Conservation (phyloP, 2,888 invertebrate genomes). For the Pseudococcus viburni region DNA sequence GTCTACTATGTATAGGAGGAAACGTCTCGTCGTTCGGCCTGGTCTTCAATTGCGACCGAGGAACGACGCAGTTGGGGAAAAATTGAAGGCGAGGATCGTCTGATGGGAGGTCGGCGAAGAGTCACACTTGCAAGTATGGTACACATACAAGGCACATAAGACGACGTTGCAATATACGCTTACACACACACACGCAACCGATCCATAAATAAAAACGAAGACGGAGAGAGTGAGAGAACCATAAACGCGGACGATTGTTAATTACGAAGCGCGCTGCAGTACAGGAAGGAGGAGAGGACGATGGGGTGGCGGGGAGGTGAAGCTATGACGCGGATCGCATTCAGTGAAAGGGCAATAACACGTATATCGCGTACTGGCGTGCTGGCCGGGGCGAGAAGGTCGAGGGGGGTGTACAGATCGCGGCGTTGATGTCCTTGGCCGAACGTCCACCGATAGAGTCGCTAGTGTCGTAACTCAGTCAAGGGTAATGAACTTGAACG, state of each 20-base stretch:
- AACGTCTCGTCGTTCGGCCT: background rate
- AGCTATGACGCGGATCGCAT: conserved; percentile 61
- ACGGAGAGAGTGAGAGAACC: background rate
- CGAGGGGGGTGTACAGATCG: conserved; percentile 53
- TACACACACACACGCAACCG: background rate
- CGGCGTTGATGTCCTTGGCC: conserved; percentile 66
- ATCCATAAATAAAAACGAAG: conserved; percentile 23
- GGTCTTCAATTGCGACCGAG: background rate
- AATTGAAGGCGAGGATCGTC: background rate
- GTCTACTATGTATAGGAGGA: background rate
- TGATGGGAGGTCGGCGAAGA: background rate
- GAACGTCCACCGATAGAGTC: conserved; percentile 76
- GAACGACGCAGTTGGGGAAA: background rate
- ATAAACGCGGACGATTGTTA: conserved; percentile 45
- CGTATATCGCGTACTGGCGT: conserved; percentile 49
- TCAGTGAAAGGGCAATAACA: conserved; percentile 66
- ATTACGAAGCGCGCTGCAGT: conserved; percentile 45
- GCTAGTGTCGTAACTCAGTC: conserved; percentile 83
- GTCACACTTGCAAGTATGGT: background rate
- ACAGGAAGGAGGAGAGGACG: conserved; percentile 34
- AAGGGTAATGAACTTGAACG: conserved; percentile 79
- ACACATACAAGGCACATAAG: background rate
- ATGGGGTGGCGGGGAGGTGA: conserved; percentile 4
- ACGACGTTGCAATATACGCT: background rate
- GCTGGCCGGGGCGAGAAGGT: background rate